Evolutionary conservation across 1,140 invertebrate genomes (phyloP).

Genomic region (Musca vetustissima): DNA sequence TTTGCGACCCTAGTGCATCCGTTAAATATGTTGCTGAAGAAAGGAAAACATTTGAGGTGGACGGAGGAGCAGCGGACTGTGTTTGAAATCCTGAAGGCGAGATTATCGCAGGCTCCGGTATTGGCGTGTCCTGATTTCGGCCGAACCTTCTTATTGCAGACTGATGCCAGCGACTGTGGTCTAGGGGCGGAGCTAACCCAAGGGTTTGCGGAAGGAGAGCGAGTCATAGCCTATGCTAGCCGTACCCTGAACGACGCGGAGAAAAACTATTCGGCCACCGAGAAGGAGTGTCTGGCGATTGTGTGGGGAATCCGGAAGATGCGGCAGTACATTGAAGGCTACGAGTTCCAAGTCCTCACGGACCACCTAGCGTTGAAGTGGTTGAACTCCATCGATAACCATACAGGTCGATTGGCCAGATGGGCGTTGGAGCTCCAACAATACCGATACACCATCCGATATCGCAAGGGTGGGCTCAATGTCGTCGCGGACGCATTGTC

Average conservation of each 20-base stretch:
- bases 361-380: constrained; percentile 44
- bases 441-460: constrained; percentile 32
- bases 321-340: constrained; percentile 21
- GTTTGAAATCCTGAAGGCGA: constrained; percentile 22
- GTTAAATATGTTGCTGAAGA: constrained; percentile 24
- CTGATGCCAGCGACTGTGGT: constrained; percentile 23
- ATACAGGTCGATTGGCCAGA: constrained; percentile 29
- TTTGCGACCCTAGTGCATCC: constrained; percentile 13
- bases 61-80: constrained; percentile 3
- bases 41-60: constrained; percentile 2
- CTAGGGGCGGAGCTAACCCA: constrained; percentile 38
- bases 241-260: constrained; percentile 12
- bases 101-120: constrained; percentile 31
- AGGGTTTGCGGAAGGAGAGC: constrained; percentile 30
- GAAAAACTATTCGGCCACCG: constrained; percentile 54
- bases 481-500: constrained; percentile 39
- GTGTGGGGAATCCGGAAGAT: constrained; percentile 34
- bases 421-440: constrained; percentile 34
- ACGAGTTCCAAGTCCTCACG: constrained; percentile 21
- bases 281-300: constrained; percentile 58
- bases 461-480: constrained; percentile 36
- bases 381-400: constrained; percentile 47
- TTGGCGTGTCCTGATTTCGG: constrained; percentile 29
- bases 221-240: constrained; percentile 40
- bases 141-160: constrained; percentile 25